phyloP scores from a whole-genome alignment of 1,140 invertebrate species.

The Octopus bimaculoides region DNA sequence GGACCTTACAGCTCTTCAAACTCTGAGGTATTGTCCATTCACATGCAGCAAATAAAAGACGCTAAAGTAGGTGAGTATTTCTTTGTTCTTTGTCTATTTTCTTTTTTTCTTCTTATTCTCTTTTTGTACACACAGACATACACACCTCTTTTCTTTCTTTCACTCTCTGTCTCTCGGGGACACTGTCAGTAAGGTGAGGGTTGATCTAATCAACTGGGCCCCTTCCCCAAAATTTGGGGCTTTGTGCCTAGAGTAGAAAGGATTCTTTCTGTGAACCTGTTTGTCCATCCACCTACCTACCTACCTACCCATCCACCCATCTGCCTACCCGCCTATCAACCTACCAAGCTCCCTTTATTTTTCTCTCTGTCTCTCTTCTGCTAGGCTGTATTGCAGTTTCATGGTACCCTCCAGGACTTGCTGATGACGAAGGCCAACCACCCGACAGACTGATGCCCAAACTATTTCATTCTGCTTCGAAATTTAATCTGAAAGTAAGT shows the following conservation, averaged over 20 bases:
- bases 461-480: constrained; percentile 51
- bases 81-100: background rate
- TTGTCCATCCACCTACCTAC: background rate
- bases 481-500: constrained; percentile 55
- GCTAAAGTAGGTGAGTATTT: constrained; percentile 49
- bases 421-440: constrained; percentile 50
- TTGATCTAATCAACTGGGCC: no score
- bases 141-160: background rate
- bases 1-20: constrained; percentile 59
- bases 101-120: constrained; percentile 8
- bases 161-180: background rate
- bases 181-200: background rate
- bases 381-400: constrained; percentile 56
- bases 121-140: background rate
- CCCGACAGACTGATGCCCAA: constrained; percentile 48
- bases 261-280: no score
- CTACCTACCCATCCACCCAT: background rate
- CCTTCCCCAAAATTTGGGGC: no score
- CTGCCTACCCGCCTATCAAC: background rate
- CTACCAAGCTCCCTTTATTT: background rate
- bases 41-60: constrained; percentile 56
- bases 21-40: constrained; percentile 49
- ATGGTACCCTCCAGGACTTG: constrained; percentile 55
- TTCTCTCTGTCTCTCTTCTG: constrained; percentile 15
- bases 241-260: no score